These are phyloP conservation scores for Paramuricea clavata DNA, from an alignment of 92 coral and sea anemone genomes.

Conservation along the genomic window DNA sequence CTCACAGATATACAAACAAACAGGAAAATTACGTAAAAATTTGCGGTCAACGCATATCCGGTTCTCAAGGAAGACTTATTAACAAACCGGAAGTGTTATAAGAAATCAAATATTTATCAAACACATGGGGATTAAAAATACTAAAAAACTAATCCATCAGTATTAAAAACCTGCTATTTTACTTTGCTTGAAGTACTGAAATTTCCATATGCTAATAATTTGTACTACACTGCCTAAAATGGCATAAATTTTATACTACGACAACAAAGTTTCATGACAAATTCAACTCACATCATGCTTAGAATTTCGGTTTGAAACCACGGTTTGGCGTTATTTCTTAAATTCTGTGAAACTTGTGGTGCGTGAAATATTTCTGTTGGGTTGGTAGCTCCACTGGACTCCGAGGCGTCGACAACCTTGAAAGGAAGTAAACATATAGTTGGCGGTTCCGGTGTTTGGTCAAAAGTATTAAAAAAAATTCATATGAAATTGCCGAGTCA, in stretches of 20 bases:
- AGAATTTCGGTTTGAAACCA: conserved; percentile 97
- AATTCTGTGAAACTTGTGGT: conserved; percentile 71
- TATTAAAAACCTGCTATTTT: neutral
- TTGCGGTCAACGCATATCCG: conserved; percentile 16
- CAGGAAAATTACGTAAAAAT: neutral
- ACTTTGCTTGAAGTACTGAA: neutral
- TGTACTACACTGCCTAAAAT: no score
- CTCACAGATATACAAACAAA: neutral
- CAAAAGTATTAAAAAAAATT: neutral
- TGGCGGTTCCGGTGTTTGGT: neutral
- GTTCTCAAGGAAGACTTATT: neutral
- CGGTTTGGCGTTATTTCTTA: conserved; percentile 79
- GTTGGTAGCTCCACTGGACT: conserved; percentile 37
- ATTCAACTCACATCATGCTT: conserved; percentile 95
- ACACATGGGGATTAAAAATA: neutral
- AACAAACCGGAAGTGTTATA: neutral
- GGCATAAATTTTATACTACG: neutral
- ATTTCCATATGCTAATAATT: no score
- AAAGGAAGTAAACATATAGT: neutral
- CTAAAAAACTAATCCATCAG: neutral
- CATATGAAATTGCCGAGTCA: neutral
- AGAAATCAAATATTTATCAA: neutral
- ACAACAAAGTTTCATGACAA: neutral
- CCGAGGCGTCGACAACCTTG: conserved; percentile 10
- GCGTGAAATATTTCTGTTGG: conserved; percentile 66